Evolutionary conservation across 2,888 invertebrate species (phyloP).

Genomic region (Andrena dorsata): DNA sequence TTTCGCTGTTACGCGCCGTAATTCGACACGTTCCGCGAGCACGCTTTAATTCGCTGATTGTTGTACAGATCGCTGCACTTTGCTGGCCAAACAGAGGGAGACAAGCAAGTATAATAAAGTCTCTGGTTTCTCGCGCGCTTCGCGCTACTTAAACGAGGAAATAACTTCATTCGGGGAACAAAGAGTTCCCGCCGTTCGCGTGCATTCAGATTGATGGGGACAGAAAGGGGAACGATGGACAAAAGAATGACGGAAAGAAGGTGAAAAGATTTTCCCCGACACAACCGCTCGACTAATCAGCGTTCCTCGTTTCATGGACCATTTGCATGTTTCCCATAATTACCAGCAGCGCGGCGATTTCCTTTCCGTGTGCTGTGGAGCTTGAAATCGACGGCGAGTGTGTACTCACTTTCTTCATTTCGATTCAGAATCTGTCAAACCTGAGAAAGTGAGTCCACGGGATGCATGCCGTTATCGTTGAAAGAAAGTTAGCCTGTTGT

Average conservation of each 20-base stretch:
- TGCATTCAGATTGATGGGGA: background rate
- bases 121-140: background rate
- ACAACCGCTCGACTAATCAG: conserved; percentile 7
- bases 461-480: conserved; percentile 9
- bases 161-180: conserved; percentile 14
- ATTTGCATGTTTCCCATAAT: conserved; percentile 57
- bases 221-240: background rate
- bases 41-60: conserved; percentile 17
- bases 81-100: background rate
- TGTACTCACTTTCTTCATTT: conserved; percentile 50
- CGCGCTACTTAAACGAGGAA: background rate
- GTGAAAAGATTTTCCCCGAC: conserved; percentile 39
- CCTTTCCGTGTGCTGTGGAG: conserved; percentile 12
- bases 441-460: conserved; percentile 49
- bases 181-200: background rate
- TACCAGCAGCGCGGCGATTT: conserved; percentile 14
- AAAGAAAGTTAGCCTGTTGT: conserved; percentile 22
- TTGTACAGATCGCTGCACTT: conserved; percentile 1
- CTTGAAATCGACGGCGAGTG: conserved; percentile 40
- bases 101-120: background rate
- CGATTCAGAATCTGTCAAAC: conserved; percentile 36
- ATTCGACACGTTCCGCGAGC: conserved; percentile 26
- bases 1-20: conserved; percentile 14
- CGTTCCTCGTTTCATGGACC: conserved; percentile 40
- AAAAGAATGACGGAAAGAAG: conserved; percentile 35